Conservation (phyloP, 2,888 invertebrate species). For the Rotaria sp. region DNA sequence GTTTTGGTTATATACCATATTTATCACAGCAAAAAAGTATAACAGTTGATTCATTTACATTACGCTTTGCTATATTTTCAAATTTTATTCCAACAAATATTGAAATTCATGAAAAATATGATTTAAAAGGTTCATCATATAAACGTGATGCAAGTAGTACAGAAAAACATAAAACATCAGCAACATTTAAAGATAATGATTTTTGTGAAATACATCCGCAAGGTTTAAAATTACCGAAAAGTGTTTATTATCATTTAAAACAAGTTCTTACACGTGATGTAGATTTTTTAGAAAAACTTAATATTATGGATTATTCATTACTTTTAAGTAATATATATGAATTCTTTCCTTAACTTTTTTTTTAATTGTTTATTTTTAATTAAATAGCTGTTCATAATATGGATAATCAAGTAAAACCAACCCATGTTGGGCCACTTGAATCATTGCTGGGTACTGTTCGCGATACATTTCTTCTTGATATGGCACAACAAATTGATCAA, state of each 20-base stretch:
- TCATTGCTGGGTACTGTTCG: not conserved
- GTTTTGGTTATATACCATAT: constrained; percentile 6
- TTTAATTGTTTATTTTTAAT: not conserved
- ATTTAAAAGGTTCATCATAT: constrained; percentile 96
- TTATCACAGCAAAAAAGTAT: not conserved
- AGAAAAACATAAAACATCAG: constrained; percentile 80
- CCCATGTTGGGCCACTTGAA: not conserved
- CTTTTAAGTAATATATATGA: constrained; percentile 67
- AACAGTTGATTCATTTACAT: not conserved
- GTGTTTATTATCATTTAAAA: constrained; percentile 85
- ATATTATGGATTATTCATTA: constrained; percentile 98
- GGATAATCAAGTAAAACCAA: constrained; percentile 25
- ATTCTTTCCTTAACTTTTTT: not conserved
- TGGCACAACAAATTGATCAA: not conserved
- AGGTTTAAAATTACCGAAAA: constrained; percentile 84
- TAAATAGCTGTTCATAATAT: constrained; percentile 9
- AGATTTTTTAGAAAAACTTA: constrained; percentile 64
- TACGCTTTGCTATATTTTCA: constrained; percentile 94
- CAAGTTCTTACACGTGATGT: constrained; percentile 96
- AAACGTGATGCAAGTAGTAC: constrained; percentile 91
- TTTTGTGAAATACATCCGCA: constrained; percentile 93
- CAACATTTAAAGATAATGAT: constrained; percentile 94
- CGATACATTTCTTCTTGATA: not conserved
- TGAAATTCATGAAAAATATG: constrained; percentile 91
- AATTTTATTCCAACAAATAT: constrained; percentile 90